Evolutionary conservation across 2,113 vertebrate species (phyloP).

Genomic region (Prietella phreatophila): DNA sequence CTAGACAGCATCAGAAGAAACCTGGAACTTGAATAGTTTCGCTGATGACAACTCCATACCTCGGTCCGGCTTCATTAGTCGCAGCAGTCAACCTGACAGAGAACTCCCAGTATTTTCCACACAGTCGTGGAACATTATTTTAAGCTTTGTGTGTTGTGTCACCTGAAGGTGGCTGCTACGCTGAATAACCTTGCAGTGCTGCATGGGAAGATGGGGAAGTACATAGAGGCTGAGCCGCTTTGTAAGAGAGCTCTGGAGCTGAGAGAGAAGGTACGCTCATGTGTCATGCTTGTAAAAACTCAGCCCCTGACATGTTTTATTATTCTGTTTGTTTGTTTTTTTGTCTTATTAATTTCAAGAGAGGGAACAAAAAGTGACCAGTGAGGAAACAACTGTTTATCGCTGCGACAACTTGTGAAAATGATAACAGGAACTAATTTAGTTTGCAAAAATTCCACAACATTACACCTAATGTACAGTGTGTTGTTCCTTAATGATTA

Average conservation of each 20-base stretch:
- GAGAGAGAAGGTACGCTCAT: slow-evolving; percentile 78
- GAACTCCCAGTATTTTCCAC: neutral
- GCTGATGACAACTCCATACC: neutral
- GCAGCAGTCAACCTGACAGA: neutral
- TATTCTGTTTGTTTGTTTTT: neutral
- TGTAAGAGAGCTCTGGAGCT: slow-evolving; percentile 87
- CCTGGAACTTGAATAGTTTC: neutral
- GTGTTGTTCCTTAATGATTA: neutral
- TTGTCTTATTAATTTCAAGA: no score
- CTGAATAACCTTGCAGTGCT: slow-evolving; percentile 86
- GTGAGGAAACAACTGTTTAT: no score
- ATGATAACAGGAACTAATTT: no score
- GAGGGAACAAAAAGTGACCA: no score
- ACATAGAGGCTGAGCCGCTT: slow-evolving; percentile 82
- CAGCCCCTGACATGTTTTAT: neutral
- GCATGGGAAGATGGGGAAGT: slow-evolving; percentile 85
- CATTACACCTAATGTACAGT: neutral
- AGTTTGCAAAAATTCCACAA: neutral
- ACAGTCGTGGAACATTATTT: neutral
- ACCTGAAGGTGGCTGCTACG: slow-evolving; percentile 80
- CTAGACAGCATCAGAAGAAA: neutral
- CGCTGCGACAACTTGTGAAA: no score
- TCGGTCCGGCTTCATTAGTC: neutral
- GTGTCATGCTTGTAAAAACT: neutral
- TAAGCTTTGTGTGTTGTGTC: slow-evolving; percentile 7